Evolutionary conservation across 2,888 invertebrate species (phyloP), one percentile per base, ranked within the genome.

Genomic region (Cephalotes varians): DNA sequence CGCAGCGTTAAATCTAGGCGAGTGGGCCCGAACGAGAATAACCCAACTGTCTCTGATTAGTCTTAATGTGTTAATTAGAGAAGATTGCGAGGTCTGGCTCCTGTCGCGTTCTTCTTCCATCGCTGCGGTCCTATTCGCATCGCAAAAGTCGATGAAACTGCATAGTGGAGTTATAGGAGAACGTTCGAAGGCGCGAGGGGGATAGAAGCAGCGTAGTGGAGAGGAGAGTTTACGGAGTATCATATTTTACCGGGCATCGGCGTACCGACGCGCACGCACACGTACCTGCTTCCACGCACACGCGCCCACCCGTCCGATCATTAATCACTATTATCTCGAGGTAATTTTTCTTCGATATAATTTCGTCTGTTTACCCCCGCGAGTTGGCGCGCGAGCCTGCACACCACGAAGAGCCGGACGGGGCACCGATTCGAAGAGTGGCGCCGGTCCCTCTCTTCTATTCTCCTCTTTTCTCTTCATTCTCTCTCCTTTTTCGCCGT

Each of bases 61-160:
- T 93, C 92, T 93, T 93, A 94, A 94, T 94, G 94, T 93, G 94
- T 94, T 94, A 94, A 94, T 94, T 94, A 93, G 91, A 90, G 93
- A 93, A 93, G 93, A 94, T 93, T 93, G 92, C 91, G 88, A 28
- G 28, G 92, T 93, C 93, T 92, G 91, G 89, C 90, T 85, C 84
- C 88, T 83, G 85, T 83, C 77, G 62, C 74, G 51, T 85, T 65
- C 65, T 72, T 77, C 83, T 60, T 58, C 76, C 69, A 44, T 62
- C 79, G 69, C 44, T 7, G 51, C 65, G 60, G 58, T 37, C 44
- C n/a, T n/a, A n/a, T n/a, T n/a, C 15, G 37, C 88, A 89, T 90
- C 90, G 90, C 87, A 88, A 86, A 90, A 90, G 88, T 88, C 84
- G 89, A 85, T 87, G 87, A 86, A 2, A 86, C 80, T 88, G 87